Evolutionary conservation across 2,797 vertebrate genomes (phyloP), one percentile per base, ranked within the genome.

Genomic region (Cirrhinus molitorella): DNA sequence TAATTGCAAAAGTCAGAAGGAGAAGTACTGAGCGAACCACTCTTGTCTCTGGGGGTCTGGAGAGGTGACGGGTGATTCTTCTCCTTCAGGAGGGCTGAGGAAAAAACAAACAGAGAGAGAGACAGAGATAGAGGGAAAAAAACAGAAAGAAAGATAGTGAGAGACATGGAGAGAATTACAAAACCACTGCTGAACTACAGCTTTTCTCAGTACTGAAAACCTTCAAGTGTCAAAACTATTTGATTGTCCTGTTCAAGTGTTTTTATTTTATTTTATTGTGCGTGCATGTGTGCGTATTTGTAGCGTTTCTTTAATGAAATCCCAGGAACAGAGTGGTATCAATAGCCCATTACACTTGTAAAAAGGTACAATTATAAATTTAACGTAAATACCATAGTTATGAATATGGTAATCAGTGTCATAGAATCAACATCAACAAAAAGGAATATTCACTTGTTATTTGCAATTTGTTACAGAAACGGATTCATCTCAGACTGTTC

Each of bases 11-110:
- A 89, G 88, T 99, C 96, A 99, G 96, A 99, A 99, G 23, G 98
- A 98, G 95, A 99, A 99, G 95, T 99, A 99, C 63, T 97, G 96
- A 92, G 98, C 97, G 90, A 99, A 96, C 98, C 98, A 99, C 93
- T 99, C 98, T 94, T 99, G 98, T 91, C 96, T 97, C 85, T 99
- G 98, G 53, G 96, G 93, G 83, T 99, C 98, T 55, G 97, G 94
- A 87, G 96, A 96, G 93, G 95, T 95, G 91, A 94, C 94, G 51
- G 96, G 87, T 53, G 97, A 95, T 90, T 97, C 96, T 88, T 99
- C 98, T 85, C 92, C 97, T 94, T 97, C 97, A 96, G 97, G 97
- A 97, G 96, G 98, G 96, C 98, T 99, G 91, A 63, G 79, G 77
- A 76, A 49, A 75, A 49, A 61, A 51, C 61, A 31, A 57, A 55